Base-by-base conservation (phyloP, 2,888 invertebrate species). In the Scelioninae gen. 1 region DNA sequence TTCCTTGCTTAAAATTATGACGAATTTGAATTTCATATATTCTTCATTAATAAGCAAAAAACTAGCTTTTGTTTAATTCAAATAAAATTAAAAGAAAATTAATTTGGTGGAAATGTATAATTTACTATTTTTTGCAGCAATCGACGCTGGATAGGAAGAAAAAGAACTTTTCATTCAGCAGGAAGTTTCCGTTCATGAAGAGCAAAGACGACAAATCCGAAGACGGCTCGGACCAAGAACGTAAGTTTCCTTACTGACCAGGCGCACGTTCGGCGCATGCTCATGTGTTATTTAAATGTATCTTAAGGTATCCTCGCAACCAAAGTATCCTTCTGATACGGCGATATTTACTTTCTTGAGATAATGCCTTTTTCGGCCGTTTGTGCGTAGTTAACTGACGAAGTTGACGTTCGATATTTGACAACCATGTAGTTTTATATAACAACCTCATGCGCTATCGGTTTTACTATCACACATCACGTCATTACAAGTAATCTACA, bases 111-210 rank as follows among this genome's bases (percentile, higher is more conserved):
- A 34, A 34, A 34, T 34, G 34, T 34, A 34, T 7, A 34, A 34
- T 34, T 45, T 45, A 45, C 40, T 5, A 58, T 58, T 45, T 77
- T 72, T 93, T 93, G 58, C 94, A 97, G 95, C 97, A 97, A 95
- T 98, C 97, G 86, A 98, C 98, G 49, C 94, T 98, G 91, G 98
- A 98, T 93, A 95, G 98, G 92, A 98, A 98, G 94, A 98, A 99
- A 95, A 98, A 99, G 93, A 99, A 99, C 91, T 96, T 99, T 90
- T 98, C 98, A 78, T 99, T 99, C 94, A 98, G 98, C 91, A 95
- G 99, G 93, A 98, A 97, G 93, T 99, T 99, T 93, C 99, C 99
- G 45, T 99, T 99, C 93, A 99, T 99, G 97, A 99, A 99, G 95
- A 98, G 98, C 94, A 98, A 98, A 94, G 99, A 99, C 93, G 98